These are phyloP conservation scores for Tetragnatha montana DNA, from an alignment of 2,888 invertebrate genomes.

Conservation along the genomic window DNA sequence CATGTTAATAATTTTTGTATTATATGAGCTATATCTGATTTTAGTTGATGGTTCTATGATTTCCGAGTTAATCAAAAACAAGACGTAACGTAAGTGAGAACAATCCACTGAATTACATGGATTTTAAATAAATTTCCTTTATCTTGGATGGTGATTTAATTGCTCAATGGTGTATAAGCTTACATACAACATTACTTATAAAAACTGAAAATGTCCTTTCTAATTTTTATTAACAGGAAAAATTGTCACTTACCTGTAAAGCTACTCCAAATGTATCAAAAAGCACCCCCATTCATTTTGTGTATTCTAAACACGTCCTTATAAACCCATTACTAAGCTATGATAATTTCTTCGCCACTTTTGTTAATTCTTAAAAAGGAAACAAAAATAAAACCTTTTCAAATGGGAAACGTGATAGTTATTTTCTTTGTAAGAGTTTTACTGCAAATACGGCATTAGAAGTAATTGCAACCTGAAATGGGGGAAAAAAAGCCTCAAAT, in stretches of 20 bases:
- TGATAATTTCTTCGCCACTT: neutral
- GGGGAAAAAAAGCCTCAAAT: neutral
- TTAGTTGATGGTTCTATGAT: too few relatives aligned
- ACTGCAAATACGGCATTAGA: neutral
- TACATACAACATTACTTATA: neutral
- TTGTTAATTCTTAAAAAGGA: neutral
- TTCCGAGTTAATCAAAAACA: too few relatives aligned
- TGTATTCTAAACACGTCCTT: slow-evolving; percentile 1
- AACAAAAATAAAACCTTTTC: neutral
- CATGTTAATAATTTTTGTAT: too few relatives aligned
- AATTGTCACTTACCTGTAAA: neutral
- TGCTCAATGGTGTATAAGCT: too few relatives aligned
- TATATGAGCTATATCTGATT: too few relatives aligned
- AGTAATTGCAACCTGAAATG: slow-evolving; percentile 6
- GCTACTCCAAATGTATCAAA: neutral
- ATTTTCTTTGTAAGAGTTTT: neutral
- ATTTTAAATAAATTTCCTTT: too few relatives aligned
- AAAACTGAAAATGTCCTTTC: neutral
- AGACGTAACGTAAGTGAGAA: too few relatives aligned
- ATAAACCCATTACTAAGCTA: neutral
- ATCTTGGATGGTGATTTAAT: too few relatives aligned
- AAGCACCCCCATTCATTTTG: neutral
- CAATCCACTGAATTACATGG: too few relatives aligned
- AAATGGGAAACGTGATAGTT: neutral
- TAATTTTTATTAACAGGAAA: neutral